phyloP scores from a whole-genome alignment of 2,888 invertebrate species.

The Caenorhabditis afra region DNA sequence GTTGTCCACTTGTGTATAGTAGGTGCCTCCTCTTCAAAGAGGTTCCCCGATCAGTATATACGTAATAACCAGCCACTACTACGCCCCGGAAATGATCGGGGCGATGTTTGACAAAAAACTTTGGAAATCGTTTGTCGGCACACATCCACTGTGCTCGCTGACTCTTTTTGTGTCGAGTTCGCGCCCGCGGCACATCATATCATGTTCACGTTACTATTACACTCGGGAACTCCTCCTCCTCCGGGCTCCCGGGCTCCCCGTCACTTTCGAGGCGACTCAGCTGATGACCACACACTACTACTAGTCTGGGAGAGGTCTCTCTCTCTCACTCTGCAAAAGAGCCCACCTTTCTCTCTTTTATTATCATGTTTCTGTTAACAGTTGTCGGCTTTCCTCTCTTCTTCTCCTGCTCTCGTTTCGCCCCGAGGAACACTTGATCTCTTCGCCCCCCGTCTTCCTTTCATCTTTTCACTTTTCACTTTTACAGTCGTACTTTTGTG shows the following conservation, averaged over 20 bases:
- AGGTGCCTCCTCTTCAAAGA: not conserved
- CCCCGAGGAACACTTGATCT: constrained; percentile 6
- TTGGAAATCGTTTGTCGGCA: constrained; percentile 1
- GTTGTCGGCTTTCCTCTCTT: not conserved
- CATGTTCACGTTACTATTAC: constrained; percentile 50
- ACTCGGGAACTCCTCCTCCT: constrained; percentile 6
- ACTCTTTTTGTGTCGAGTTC: too few species aligned
- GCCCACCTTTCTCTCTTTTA: constrained; percentile 6
- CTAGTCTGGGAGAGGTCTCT: constrained; percentile 15
- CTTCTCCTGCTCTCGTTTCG: not conserved
- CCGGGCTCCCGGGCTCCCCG: not conserved
- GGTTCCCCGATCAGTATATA: constrained; percentile 1
- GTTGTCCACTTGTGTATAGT: not conserved
- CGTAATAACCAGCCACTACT: constrained; percentile 33
- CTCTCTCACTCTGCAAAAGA: not conserved
- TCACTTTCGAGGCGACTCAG: constrained; percentile 8
- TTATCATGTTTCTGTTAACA: constrained; percentile 24
- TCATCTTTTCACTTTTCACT: not conserved
- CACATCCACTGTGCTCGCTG: too few species aligned
- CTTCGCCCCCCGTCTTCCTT: constrained; percentile 1
- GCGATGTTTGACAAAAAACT: not conserved
- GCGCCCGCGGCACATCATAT: not conserved
- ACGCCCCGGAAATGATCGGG: constrained; percentile 1
- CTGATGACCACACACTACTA: constrained; percentile 39
- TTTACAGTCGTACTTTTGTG: not conserved